These are phyloP conservation scores for Nesidiocoris tenuis DNA, from an alignment of 2,888 invertebrate genomes.

Conservation along the genomic window DNA sequence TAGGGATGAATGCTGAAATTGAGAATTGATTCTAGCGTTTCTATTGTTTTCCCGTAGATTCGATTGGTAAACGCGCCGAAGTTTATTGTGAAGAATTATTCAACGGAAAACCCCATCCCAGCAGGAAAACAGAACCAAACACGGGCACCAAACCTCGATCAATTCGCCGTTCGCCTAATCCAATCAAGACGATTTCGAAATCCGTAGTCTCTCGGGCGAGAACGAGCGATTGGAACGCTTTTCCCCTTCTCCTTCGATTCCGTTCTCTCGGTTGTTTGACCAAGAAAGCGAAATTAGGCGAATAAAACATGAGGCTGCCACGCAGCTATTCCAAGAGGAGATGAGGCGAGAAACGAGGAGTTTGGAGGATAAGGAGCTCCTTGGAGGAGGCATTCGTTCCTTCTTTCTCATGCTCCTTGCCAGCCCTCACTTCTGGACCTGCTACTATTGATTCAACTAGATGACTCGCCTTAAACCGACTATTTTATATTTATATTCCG, in stretches of 20 bases:
- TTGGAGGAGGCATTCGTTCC: not conserved
- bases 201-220: not conserved
- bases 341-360: not conserved
- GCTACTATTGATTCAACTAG: not conserved
- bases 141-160: not conserved
- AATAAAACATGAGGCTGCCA: not conserved
- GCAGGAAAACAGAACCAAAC: not conserved
- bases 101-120: no score
- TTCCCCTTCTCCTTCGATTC: not conserved
- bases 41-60: no score
- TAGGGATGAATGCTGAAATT: no score
- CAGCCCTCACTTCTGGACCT: not conserved
- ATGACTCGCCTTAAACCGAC: not conserved
- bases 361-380: not conserved
- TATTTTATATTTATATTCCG: no score
- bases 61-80: no score
- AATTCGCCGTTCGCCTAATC: not conserved
- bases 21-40: no score
- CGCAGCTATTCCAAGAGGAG: not conserved
- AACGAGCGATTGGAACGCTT: not conserved
- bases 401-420: not conserved
- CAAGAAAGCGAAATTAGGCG: not conserved
- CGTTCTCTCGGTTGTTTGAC: not conserved
- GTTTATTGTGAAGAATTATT: no score
- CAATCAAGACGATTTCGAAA: not conserved